Evolutionary conservation across 2,888 invertebrate genomes (phyloP), one percentile per base, ranked within the genome.

Genomic region (Cephalotes varians): DNA sequence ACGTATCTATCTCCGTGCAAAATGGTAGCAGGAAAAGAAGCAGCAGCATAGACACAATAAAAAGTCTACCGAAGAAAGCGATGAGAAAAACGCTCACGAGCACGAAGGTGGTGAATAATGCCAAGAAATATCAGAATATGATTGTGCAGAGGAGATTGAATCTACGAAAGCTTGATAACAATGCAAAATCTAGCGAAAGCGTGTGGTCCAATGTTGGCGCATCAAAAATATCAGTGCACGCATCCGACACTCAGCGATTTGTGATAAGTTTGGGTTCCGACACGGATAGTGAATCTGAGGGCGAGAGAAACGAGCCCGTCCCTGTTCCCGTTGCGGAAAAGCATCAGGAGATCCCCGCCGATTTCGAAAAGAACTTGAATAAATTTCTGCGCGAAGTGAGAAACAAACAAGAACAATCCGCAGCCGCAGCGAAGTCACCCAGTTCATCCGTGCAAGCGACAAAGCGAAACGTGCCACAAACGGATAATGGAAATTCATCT

Each of bases 351-450:
- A 90, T 92, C 0, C 90, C 88, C 2, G 82, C 90, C 2, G 95
- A 94, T n/a, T 94, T 95, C 80, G 94, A 94, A 56, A 94, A 90
- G 77, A 94, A 93, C 25, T 90, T 95, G 3, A 94, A 92, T 25
- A 91, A 93, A 73, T 94, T 95, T 85, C 86, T 95, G 56, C 92
- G 93, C 34, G 92, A 93, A 37, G 92, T 91, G 25, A 86, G 95
- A 34, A 92, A 92, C 40, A 93, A 93, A 77, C 92, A 92, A 10
- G 94, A 94, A 77, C 88, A 91, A n/a, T 81, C 90, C 12, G 84
- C 89, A 7, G 86, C 86, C 3, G 62, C 82, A n/a, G 58, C 82
- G 21, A 90, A 86, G 81, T 80, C 83, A 56, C 1, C 18, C 34
- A 7, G 31, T 21, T 44, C 49, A n/a, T 21, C 54, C 3, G 25